These are phyloP conservation scores for Drosophila nasuta DNA, from an alignment of 1,140 invertebrate genomes.

Conservation along the genomic window DNA sequence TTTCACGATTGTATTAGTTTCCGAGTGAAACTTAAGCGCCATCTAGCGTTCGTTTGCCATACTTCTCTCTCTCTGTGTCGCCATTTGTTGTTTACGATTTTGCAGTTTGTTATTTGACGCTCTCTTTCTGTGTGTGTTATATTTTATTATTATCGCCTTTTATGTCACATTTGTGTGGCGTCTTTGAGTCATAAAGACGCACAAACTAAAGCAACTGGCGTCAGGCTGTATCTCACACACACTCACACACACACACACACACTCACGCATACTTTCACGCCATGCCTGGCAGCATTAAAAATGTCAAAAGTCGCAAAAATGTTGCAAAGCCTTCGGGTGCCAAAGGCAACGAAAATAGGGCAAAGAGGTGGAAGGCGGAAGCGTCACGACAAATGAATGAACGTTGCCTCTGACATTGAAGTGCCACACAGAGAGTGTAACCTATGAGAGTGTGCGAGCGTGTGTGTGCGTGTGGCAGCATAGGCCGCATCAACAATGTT, in stretches of 20 bases:
- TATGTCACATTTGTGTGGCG: slow-evolving; percentile 83
- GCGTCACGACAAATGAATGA: slow-evolving; percentile 72
- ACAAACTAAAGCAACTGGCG: slow-evolving; percentile 76
- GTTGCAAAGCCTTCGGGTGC: slow-evolving; percentile 62
- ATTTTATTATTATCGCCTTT: slow-evolving; percentile 83
- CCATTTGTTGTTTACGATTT: slow-evolving; percentile 77
- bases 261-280: slow-evolving; percentile 71
- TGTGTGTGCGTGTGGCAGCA: slow-evolving; percentile 30
- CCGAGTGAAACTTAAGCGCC: slow-evolving; percentile 76
- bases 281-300: slow-evolving; percentile 79
- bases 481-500: slow-evolving; percentile 70
- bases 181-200: slow-evolving; percentile 80
- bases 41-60: slow-evolving; percentile 55
- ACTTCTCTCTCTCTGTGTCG: background rate
- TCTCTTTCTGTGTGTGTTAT: slow-evolving; percentile 47
- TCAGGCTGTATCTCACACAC: slow-evolving; percentile 58
- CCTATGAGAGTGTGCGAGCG: slow-evolving; percentile 35
- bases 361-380: slow-evolving; percentile 39
- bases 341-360: slow-evolving; percentile 41
- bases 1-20: slow-evolving; percentile 53
- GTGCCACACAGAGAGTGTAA: slow-evolving; percentile 41
- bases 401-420: slow-evolving; percentile 68
- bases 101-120: slow-evolving; percentile 77
- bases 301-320: slow-evolving; percentile 83
- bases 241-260: slow-evolving; percentile 63